Conservation (phyloP, 2,797 vertebrate genomes). For the Luscinia megarhynchos region DNA sequence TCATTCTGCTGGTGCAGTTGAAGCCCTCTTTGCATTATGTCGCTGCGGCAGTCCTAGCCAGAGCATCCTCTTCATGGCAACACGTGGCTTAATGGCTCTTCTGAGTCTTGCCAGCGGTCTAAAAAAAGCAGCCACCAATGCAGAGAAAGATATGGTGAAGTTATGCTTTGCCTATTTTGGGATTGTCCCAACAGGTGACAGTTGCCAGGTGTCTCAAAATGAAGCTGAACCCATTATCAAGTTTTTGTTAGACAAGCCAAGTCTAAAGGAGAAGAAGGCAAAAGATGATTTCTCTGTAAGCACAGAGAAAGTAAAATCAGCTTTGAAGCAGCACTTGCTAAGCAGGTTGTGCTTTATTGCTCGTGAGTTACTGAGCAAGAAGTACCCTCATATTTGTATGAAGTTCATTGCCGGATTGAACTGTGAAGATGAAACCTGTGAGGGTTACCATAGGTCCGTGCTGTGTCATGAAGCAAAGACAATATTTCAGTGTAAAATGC, state of each 20-base stretch:
- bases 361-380: conserved; percentile 32
- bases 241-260: conserved; percentile 61
- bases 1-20: conserved; percentile 77
- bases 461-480: conserved; percentile 67
- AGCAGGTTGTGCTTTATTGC: conserved; percentile 72
- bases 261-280: conserved; percentile 65
- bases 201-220: conserved; percentile 75
- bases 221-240: conserved; percentile 75
- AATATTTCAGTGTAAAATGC: conserved; percentile 74
- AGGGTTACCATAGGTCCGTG: conserved; percentile 72
- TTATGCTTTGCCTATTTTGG: conserved; percentile 83
- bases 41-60: not conserved
- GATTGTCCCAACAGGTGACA: conserved; percentile 71
- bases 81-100: conserved; percentile 64
- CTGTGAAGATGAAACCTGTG: conserved; percentile 73
- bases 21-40: conserved; percentile 71
- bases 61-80: conserved; percentile 61
- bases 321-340: conserved; percentile 76
- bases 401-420: conserved; percentile 76
- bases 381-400: conserved; percentile 71
- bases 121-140: conserved; percentile 75
- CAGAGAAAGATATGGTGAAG: conserved; percentile 81
- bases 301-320: conserved; percentile 70
- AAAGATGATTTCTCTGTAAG: conserved; percentile 69
- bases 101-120: conserved; percentile 73